Conservation (phyloP, 2,888 invertebrate species). For the Eumacrocentrus americanus region DNA sequence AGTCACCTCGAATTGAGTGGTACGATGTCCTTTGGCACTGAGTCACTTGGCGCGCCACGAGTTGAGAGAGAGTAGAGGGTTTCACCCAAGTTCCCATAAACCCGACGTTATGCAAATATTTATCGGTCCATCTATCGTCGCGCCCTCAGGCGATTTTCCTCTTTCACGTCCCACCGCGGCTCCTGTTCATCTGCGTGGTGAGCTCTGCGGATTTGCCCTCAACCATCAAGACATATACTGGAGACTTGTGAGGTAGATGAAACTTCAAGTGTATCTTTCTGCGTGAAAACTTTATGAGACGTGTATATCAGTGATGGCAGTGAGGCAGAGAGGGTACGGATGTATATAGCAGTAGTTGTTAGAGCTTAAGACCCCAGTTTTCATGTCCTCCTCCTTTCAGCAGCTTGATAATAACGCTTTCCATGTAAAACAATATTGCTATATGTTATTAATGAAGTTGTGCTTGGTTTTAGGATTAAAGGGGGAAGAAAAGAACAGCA, state of each 20-base stretch:
- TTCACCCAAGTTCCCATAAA: constrained; percentile 3
- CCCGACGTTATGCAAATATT: constrained; percentile 27
- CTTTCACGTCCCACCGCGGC: not conserved
- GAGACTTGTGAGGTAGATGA: not conserved
- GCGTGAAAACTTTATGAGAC: constrained; percentile 10
- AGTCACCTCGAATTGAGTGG: constrained; percentile 2
- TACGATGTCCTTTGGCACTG: constrained; percentile 7
- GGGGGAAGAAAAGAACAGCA: not conserved
- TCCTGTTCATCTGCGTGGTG: not conserved
- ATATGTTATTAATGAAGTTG: too few species aligned
- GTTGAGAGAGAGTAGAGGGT: too few species aligned
- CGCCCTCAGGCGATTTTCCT: constrained; percentile 28
- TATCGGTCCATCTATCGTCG: constrained; percentile 15
- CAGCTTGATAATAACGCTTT: too few species aligned
- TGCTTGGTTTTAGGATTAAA: not conserved
- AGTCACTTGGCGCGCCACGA: not conserved
- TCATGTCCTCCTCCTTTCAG: too few species aligned
- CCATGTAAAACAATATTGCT: too few species aligned
- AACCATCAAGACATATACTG: not conserved
- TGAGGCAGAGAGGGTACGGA: not conserved
- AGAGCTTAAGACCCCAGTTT: too few species aligned
- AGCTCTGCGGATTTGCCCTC: not conserved
- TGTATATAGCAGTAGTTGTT: too few species aligned
- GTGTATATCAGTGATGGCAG: constrained; percentile 28
- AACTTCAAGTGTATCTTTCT: not conserved